Base-by-base conservation (phyloP, 2,797 vertebrate species). In the Cheirogaleus major region DNA sequence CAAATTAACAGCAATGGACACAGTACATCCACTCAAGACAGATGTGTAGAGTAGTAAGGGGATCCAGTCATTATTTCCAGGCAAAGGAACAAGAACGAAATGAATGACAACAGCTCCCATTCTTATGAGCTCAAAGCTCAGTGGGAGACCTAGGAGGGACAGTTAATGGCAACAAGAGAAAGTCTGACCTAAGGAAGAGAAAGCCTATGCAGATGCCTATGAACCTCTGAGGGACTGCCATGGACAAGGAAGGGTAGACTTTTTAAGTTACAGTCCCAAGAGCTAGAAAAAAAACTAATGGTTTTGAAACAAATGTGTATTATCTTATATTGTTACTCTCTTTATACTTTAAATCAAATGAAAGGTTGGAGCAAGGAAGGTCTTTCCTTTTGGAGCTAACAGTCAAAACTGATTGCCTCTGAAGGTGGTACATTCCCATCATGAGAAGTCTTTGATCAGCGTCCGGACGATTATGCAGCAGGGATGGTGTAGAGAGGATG, bases 271-370 rank as follows among this genome's bases (percentile, higher is more conserved):
- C 4, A 38, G 50, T 43, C 45, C 45, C 43, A 30, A 85, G 7
- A 80, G 27, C 2, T 5, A 76, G 10, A 72, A 7, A 63, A 89
- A 96, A 97, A 95, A 76, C 41, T n/a, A 93, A 88, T n/a, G 48
- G 67, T 73, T 91, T 50, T 88, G n/a, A 35, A 91, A 90, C 7
- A 82, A 87, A 73, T 5, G 35, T 57, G 2, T 35, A 59, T 65
- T 57, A 63, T 45, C 43, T 43, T 89, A 25, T 13, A 73, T 41
- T 84, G 81, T 67, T 93, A 69, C 13, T 76, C 18, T 78, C 25
- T 96, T 92, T 88, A 91, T 43, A 91, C 9, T 76, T 30, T 84
- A 27, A 85, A 89, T 84, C 14, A 76, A 91, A 81, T 45, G 73
- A 93, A 96, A 86, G 45, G 15, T 22, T 94, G 32, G 41, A 61